These are phyloP conservation scores for Trileptium ribeirensis DNA, from an alignment of 2,888 invertebrate genomes.

Conservation along the genomic window DNA sequence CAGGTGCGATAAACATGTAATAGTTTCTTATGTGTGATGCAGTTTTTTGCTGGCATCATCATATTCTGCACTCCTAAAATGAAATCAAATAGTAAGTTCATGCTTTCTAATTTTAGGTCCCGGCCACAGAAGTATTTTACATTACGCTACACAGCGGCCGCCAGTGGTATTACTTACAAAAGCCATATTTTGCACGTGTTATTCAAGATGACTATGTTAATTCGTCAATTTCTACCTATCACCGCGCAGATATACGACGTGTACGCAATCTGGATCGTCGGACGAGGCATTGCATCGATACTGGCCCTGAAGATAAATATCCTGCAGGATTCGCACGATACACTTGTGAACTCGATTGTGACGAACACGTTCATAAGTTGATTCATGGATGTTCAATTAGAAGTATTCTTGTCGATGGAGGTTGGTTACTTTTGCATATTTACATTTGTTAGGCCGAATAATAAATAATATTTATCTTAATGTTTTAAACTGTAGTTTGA, in stretches of 20 bases:
- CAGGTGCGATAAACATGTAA: too few species aligned
- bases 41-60: too few species aligned
- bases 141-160: neutral
- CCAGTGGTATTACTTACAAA: neutral
- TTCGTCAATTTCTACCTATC: neutral
- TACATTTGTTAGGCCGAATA: too few species aligned
- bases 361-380: neutral
- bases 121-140: too few species aligned
- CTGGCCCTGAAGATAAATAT: neutral
- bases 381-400: neutral
- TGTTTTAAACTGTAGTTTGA: too few species aligned
- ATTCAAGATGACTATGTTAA: neutral
- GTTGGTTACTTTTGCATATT: too few species aligned
- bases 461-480: too few species aligned
- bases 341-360: neutral
- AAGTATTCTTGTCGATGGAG: too few species aligned
- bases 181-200: neutral
- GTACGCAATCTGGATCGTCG: neutral
- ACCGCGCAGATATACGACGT: neutral
- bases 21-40: too few species aligned
- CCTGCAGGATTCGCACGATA: neutral
- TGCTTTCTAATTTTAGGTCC: too few species aligned
- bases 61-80: too few species aligned
- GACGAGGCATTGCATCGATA: neutral
- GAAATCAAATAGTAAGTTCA: too few species aligned